A percentile compares a stretch with the other conserved stretches of the same genome.
These are phyloP conservation scores for Coleophora deauratella DNA, from an alignment of 2,888 invertebrate species.

Conservation along the genomic window DNA sequence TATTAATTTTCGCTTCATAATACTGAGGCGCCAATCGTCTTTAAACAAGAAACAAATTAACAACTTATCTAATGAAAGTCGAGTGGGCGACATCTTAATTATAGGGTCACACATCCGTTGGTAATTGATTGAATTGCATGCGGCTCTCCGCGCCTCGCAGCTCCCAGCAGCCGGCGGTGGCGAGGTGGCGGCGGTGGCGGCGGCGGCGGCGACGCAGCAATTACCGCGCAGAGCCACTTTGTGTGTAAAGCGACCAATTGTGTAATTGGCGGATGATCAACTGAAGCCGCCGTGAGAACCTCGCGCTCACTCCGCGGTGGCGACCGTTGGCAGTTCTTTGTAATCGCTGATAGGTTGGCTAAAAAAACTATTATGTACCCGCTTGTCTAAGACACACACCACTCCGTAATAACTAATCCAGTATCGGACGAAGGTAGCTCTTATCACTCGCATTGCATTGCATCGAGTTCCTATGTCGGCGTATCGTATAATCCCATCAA, in stretches of 20 bases:
- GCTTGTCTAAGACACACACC: no score
- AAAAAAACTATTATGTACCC: no score
- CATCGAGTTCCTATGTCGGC: no score
- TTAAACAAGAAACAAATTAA: not conserved
- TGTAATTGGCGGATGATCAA: constrained; percentile 50
- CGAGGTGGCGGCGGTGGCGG: not conserved
- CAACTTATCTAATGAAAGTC: not conserved
- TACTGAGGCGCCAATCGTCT: not conserved
- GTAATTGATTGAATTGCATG: constrained; percentile 21
- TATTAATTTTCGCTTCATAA: not conserved
- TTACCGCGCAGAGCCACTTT: constrained; percentile 19
- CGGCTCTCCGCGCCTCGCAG: constrained; percentile 10
- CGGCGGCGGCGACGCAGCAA: constrained; percentile 3
- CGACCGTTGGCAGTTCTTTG: no score
- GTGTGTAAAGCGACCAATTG: constrained; percentile 41
- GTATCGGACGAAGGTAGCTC: no score
- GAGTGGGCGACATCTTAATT: not conserved
- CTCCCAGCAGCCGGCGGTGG: no score
- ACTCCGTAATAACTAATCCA: no score
- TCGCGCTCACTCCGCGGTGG: constrained; percentile 4
- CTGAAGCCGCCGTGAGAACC: constrained; percentile 21
- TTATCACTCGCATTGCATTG: no score
- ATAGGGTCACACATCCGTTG: constrained; percentile 15
- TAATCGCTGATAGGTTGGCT: no score
- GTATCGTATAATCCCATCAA: no score